These are phyloP conservation scores for Blera fallax DNA, from an alignment of 2,888 invertebrate species.

Conservation along the genomic window DNA sequence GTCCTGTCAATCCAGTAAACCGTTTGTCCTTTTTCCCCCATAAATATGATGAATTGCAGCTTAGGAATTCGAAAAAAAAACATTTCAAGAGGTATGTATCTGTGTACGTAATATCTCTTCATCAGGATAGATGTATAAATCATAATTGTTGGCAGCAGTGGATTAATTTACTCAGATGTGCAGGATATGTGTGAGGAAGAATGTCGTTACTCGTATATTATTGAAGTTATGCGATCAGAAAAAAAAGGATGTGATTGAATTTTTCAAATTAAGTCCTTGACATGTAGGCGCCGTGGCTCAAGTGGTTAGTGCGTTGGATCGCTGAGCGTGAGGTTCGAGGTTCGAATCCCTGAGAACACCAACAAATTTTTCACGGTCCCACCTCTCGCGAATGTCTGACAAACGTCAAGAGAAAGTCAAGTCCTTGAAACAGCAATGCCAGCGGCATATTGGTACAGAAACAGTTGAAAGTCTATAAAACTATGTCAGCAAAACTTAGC, in stretches of 20 bases:
- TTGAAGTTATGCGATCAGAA: neutral
- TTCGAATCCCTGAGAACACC: no score
- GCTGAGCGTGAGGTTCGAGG: no score
- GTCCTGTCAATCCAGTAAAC: constrained; percentile 10
- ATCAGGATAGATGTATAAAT: neutral
- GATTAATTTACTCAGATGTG: neutral
- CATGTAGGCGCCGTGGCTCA: no score
- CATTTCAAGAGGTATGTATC: neutral
- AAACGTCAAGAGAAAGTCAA: no score
- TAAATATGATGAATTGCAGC: constrained; percentile 23
- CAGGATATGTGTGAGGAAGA: neutral
- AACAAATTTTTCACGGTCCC: no score
- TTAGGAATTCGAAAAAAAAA: constrained; percentile 16
- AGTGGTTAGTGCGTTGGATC: no score
- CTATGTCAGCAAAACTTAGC: no score
- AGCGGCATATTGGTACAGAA: no score
- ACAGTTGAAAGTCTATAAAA: no score
- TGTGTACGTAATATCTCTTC: neutral
- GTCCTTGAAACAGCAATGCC: no score
- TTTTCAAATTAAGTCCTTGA: no score
- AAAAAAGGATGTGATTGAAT: neutral
- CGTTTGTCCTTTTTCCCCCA: neutral
- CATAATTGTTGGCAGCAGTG: neutral
- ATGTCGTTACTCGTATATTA: neutral
- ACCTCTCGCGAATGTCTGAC: no score